These are phyloP conservation scores for Micromesistius poutassou DNA, from an alignment of 2,797 vertebrate species.

Conservation along the genomic window DNA sequence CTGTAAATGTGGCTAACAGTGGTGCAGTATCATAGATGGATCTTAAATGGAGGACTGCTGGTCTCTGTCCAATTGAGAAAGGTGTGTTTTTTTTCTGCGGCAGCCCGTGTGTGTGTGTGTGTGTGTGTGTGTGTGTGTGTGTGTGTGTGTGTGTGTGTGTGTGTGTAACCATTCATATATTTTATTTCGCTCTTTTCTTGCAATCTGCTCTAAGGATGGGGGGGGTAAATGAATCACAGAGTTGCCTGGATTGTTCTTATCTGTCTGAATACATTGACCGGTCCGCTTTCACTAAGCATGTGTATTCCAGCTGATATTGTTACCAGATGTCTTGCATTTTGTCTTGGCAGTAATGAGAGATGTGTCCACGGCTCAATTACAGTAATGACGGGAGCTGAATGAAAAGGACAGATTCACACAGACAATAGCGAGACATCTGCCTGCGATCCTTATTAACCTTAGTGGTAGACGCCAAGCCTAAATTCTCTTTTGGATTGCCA, in stretches of 20 bases:
- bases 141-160: conserved; percentile 22
- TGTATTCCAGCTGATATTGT: conserved; percentile 69
- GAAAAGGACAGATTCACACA: conserved; percentile 66
- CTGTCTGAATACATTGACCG: conserved; percentile 63
- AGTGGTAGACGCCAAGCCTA: conserved; percentile 55
- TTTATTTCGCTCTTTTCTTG: conserved; percentile 40
- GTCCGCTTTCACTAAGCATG: conserved; percentile 60
- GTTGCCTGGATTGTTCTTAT: conserved; percentile 64
- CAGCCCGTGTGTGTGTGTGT: no score
- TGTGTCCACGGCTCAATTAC: conserved; percentile 69
- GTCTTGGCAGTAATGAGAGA: conserved; percentile 60
- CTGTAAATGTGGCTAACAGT: conserved; percentile 62
- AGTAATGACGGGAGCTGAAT: conserved; percentile 68
- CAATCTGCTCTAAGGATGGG: conserved; percentile 24
- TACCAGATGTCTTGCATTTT: conserved; percentile 75
- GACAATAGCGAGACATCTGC: conserved; percentile 73
- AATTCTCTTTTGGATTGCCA: conserved; percentile 59
- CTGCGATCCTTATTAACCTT: conserved; percentile 70
- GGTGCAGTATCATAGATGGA: conserved; percentile 55
- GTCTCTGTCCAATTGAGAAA: conserved; percentile 24
- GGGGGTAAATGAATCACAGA: conserved; percentile 45
- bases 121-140: conserved; percentile 43
- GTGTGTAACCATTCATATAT: conserved; percentile 19
- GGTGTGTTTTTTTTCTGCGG: conserved; percentile 48
- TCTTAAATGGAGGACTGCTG: conserved; percentile 45